Percentiles rank a stretch among this genome's conserved stretches.
phyloP scores from a whole-genome alignment of 2,113 vertebrate genomes.

The Apus apus region DNA sequence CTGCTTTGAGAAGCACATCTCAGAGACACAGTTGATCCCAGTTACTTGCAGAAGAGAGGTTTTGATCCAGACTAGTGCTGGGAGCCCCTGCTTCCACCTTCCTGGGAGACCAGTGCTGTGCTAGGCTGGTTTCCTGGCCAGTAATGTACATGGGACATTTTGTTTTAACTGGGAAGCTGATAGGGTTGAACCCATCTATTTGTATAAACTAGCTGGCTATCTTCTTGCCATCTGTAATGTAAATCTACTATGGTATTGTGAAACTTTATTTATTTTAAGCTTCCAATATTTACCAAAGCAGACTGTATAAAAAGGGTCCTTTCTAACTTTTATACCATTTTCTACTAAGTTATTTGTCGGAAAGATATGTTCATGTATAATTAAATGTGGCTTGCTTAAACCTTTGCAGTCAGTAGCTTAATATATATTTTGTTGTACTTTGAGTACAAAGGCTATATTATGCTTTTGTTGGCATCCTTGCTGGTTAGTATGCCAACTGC shows the following conservation, averaged over 20 bases:
- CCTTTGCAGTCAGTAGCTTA: conserved; percentile 80
- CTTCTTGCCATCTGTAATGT: conserved; percentile 50
- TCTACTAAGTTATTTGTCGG: conserved; percentile 51
- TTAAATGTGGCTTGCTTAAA: conserved; percentile 80
- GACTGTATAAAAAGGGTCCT: conserved; percentile 36
- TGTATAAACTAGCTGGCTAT: conserved; percentile 39
- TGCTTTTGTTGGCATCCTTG: conserved; percentile 80
- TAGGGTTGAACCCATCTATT: conserved; percentile 33
- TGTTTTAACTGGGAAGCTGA: conserved; percentile 14
- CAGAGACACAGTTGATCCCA: not conserved
- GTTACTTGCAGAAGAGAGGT: not conserved
- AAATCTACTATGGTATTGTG: conserved; percentile 30
- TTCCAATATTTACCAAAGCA: conserved; percentile 52
- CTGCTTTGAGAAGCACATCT: not conserved
- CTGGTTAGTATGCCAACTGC: conserved; percentile 70
- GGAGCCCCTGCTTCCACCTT: not conserved
- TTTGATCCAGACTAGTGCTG: not conserved
- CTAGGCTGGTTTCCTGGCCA: not conserved
- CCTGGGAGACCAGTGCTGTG: not conserved
- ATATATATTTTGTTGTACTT: conserved; percentile 75
- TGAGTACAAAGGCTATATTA: conserved; percentile 77
- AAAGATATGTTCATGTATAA: conserved; percentile 65
- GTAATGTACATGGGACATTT: not conserved
- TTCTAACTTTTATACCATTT: conserved; percentile 53
- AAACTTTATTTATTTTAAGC: conserved; percentile 65